These are phyloP conservation scores for Acrocephalus kingi DNA, from an alignment of 2,113 vertebrate genomes.

Conservation along the genomic window DNA sequence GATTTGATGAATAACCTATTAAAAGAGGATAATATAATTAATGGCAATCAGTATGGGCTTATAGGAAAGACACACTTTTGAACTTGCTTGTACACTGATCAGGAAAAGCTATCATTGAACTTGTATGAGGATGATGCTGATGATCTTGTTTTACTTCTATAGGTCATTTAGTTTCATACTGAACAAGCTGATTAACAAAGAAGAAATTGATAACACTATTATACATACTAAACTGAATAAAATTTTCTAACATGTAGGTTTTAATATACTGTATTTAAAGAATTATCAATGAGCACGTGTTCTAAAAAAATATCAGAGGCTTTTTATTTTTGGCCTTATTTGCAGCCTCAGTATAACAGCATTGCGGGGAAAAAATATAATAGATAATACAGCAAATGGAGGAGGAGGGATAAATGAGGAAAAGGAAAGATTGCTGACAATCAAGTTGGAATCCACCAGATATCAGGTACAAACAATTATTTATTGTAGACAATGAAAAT, in stretches of 20 bases:
- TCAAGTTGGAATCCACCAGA: neutral
- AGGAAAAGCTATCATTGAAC: neutral
- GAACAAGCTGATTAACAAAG: neutral
- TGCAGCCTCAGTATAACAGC: neutral
- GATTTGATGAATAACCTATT: conserved; percentile 60
- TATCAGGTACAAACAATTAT: neutral
- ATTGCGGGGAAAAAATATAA: neutral
- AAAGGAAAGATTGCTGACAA: neutral
- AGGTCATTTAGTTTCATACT: neutral
- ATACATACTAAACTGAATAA: neutral
- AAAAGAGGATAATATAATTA: conserved; percentile 58
- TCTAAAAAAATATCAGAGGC: neutral
- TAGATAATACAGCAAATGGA: neutral
- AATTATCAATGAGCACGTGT: neutral
- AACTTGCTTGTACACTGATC: neutral
- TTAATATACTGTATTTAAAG: neutral
- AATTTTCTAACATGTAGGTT: neutral
- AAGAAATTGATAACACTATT: neutral
- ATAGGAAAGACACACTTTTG: conserved; percentile 5
- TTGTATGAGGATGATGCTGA: neutral
- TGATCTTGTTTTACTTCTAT: neutral
- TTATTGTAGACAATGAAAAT: neutral
- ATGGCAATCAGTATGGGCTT: conserved; percentile 37
- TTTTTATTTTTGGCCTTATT: neutral
- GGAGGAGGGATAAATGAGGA: neutral